Evolutionary conservation across 2,113 vertebrate genomes (phyloP).

Genomic region (Cromileptes altivelis): DNA sequence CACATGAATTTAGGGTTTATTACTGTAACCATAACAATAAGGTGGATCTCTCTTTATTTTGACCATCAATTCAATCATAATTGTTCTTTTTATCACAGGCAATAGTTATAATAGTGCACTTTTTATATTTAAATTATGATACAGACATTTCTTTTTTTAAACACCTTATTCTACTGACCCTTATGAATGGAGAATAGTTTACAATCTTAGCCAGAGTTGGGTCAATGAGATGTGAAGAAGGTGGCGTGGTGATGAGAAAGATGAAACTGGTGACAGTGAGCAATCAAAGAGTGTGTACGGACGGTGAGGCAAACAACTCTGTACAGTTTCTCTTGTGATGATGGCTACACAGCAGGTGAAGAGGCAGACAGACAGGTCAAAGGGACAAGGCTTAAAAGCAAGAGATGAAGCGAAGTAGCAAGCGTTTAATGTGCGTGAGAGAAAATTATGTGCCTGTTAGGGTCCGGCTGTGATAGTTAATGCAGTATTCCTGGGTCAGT

Average conservation of each 20-base stretch:
- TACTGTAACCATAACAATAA: conserved; percentile 85
- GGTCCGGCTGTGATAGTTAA: conserved; percentile 42
- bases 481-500: conserved; percentile 52
- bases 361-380: conserved; percentile 54
- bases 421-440: conserved; percentile 49
- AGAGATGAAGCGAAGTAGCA: conserved; percentile 54
- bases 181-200: conserved; percentile 84
- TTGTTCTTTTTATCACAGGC: conserved; percentile 86
- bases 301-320: conserved; percentile 72
- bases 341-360: conserved; percentile 67
- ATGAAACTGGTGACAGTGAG: conserved; percentile 66
- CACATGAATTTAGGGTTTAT: conserved; percentile 81
- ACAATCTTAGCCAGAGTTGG: conserved; percentile 86
- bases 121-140: conserved; percentile 88
- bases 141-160: conserved; percentile 85
- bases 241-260: conserved; percentile 66
- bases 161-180: conserved; percentile 85
- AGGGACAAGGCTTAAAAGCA: conserved; percentile 55
- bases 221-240: conserved; percentile 76
- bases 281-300: conserved; percentile 67
- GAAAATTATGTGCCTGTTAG: conserved; percentile 44
- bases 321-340: conserved; percentile 66
- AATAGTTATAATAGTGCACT: conserved; percentile 88
- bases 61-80: conserved; percentile 85
- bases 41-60: conserved; percentile 84